Percentiles rank a stretch among this genome's conserved stretches.
phyloP scores from a whole-genome alignment of 2,113 vertebrate species.

The Apaloderma vittatum region DNA sequence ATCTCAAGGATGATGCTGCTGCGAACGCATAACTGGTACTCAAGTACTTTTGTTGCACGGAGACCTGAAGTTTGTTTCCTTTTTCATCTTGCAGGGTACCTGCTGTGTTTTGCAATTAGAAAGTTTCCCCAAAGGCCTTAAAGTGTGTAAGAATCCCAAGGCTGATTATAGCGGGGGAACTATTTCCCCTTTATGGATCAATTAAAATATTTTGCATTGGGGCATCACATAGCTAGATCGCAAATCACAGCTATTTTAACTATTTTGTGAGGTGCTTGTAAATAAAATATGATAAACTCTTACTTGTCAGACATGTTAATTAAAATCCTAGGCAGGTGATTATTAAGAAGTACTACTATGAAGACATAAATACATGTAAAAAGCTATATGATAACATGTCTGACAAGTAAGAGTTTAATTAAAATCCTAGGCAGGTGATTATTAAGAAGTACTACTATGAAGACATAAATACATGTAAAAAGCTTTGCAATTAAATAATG shows the following conservation, averaged over 20 bases:
- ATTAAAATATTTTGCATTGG: conserved; percentile 37
- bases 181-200: conserved; percentile 55
- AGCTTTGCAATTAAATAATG: background rate
- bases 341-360: background rate
- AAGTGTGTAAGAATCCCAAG: conserved; percentile 8
- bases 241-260: conserved; percentile 14
- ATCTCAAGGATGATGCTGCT: background rate
- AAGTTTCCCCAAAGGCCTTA: conserved; percentile 29
- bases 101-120: conserved; percentile 45
- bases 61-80: background rate
- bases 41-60: background rate
- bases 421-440: conserved; percentile 3
- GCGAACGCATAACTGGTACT: background rate
- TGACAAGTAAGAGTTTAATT: too few relatives aligned
- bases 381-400: too few relatives aligned
- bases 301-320: conserved; percentile 31
- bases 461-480: background rate
- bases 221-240: background rate
- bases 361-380: background rate
- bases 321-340: conserved; percentile 12
- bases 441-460: background rate
- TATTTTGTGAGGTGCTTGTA: conserved; percentile 24
- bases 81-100: background rate
- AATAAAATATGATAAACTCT: conserved; percentile 47
- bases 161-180: background rate